Base-by-base conservation (phyloP, 1,140 invertebrate species). In the Halesus radiatus region DNA sequence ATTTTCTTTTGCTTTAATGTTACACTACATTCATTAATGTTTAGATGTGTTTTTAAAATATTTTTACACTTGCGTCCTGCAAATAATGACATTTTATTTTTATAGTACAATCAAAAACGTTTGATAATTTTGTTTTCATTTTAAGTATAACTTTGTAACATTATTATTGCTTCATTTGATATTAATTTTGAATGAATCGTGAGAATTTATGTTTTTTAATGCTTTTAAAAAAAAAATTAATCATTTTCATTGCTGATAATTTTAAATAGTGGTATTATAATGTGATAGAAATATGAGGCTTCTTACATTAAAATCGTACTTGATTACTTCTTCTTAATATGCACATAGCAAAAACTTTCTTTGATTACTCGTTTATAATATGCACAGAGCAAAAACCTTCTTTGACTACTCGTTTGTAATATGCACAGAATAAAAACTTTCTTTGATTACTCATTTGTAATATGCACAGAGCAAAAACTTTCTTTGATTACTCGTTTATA, bases 1-100 rank as follows among this genome's bases (percentile, higher is more conserved):
- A 1, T 45, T 45, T 45, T 45, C 8, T 45, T 5, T 45, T 45
- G 10, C 37, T 45, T 45, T 45, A 6, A 45, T 13, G 3, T 45
- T 37, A 8, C 32, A 8, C 37, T 3, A 13, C 8, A 45, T 13
- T 8, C 32, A 45, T 10, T 45, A 45, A 45, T 45, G 37, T 10
- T 32, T 45, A 37, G 32, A 37, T 37, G 32, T 3, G 32, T 37
- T 37, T 8, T 37, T 60, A 60, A 20, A 60, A 23, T 60, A 60
- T 22, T 60, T 60, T n/a, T 22, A 60, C 26, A 29, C 26, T 66
- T 29, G 22, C 62, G 62, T 66, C 62, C 62, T n/a, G 23, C 62
- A 64, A 26, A 64, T 26, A 66, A 66, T 66, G 62, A 66, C 62
- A 64, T 64, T 66, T 66, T 66, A 45, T 13, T 45, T 45, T 45